Base-by-base conservation (phyloP, 2,113 vertebrate species). In the Apus apus region DNA sequence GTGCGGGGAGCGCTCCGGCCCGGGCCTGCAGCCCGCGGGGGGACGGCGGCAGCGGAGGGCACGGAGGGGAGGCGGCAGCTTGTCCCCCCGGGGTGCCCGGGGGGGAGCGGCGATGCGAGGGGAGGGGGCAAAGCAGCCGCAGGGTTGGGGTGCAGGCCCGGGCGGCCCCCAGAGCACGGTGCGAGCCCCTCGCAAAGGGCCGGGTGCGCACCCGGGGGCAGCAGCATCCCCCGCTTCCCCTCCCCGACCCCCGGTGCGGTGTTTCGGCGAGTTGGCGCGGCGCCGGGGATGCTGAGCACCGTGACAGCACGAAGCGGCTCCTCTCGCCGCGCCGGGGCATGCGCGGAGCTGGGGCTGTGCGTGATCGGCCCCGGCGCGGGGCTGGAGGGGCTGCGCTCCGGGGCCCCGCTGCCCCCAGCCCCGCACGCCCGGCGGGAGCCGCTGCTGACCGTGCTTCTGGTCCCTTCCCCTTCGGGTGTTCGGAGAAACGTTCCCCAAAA, bases 251-350 rank as follows among this genome's bases (percentile, higher is more conserved):
- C 86, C 26, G 3, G 30, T 1, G 40, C 45, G 2, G 36, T 8
- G 46, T 9, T 66, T 54, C 2, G 50, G 85, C 36, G 76, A 23
- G 67, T 21, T 50, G 48, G 48, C 48, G 48, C 43, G 18, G n/a
- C 68, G 88, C 68, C 21, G 64, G 56, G 16, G 73, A 2, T 76
- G 92, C 86, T 13, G 68, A 23, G 11, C 36, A 32, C 84, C 51
- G 48, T 79, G 90, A 94, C 89, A 93, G 86, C 91, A 25, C 40
- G 34, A 11, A 92, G 92, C 32, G 34, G 60, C 80, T 83, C 46
- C 30, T 29, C 45, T 16, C 50, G 53, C 62, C 26, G 5, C 25
- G 25, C 48, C 20, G 54, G 51, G 88, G 23, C 91, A 60, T 72
- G 87, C 88, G 60, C 51, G 53, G 64, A 72, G 43, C 76, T 14